Base-by-base conservation (phyloP, 2,113 vertebrate species). In the Microcebus griseorufus region DNA sequence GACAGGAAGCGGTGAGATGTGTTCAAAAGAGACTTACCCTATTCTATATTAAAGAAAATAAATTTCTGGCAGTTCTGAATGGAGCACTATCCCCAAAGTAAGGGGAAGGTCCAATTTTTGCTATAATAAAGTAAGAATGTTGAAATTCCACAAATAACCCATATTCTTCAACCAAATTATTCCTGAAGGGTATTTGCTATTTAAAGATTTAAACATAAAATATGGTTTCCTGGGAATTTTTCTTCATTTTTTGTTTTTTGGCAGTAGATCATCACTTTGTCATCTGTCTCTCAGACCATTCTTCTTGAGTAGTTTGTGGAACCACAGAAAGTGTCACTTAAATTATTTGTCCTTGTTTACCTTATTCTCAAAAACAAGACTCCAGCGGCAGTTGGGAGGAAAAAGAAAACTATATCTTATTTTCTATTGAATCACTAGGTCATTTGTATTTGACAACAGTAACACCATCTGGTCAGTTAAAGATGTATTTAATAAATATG, bases 401-500 rank as follows among this genome's bases (percentile, higher is more conserved):
- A 67, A 94, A 34, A 70, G 45, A 75, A 60, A 39, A 39, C 1
- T 23, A 0, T 95, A 55, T 93, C 62, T 95, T 88, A 70, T 70
- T 55, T 96, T 83, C 45, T 93, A 23, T 88, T 95, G 65, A 92
- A 83, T 81, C 87, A 91, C 34, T 48, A 25, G 90, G n/a, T 89
- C 60, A n/a, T 93, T 64, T 95, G 39, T 79, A n/a, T 96, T 93
- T 83, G 48, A 42, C 55, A 96, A 69, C 23, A 64, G 16, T 83
- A 80, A 48, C 37, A 34, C 65, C 80, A 94, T 76, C 23, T 94
- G 58, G 48, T 87, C 64, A 88, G 53, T 90, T 80, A 73, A 76
- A 94, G 94, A 90, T 69, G 20, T 27, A 64, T 72, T 92, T 83
- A 95, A 90, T 93, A 94, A 97, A 90, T 90, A 60, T 76, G 51